phyloP scores from a whole-genome alignment of 2,888 invertebrate species.

The Entomobrya multifasciata region DNA sequence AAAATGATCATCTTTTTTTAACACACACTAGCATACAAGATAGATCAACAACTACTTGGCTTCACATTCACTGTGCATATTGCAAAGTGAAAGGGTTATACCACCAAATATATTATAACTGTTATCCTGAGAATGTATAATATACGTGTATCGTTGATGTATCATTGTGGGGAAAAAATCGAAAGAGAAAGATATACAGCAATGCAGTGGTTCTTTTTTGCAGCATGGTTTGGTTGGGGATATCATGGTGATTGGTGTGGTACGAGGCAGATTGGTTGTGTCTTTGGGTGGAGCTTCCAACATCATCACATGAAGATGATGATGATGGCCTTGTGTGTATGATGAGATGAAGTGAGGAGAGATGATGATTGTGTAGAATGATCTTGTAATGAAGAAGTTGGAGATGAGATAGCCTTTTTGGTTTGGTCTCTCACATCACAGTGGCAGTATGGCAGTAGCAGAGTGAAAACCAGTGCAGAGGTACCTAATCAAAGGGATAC shows the following conservation, averaged over 20 bases:
- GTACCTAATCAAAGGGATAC: slow-evolving; percentile 16
- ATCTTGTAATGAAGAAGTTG: too few species aligned
- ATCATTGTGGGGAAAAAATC: too few species aligned
- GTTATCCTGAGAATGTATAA: slow-evolving; percentile 28
- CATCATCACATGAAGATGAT: slow-evolving; percentile 1
- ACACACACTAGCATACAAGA: too few species aligned
- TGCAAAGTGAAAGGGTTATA: too few species aligned
- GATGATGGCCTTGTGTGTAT: background rate
- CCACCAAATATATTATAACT: too few species aligned
- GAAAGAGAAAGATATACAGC: too few species aligned
- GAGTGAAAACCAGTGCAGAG: too few species aligned
- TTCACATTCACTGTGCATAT: too few species aligned
- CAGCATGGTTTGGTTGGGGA: slow-evolving; percentile 4
- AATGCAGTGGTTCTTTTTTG: slow-evolving; percentile 1
- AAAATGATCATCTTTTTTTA: too few species aligned
- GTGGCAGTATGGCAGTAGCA: too few species aligned
- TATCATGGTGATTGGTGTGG: slow-evolving; percentile 39
- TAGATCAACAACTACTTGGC: too few species aligned
- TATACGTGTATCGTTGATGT: slow-evolving; percentile 36
- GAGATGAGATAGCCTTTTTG: background rate
- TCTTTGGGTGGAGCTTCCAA: slow-evolving; percentile 37
- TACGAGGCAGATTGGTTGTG: slow-evolving; percentile 25
- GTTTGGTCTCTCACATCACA: too few species aligned
- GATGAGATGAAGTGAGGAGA: background rate
- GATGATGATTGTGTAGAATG: background rate